Evolutionary conservation across 53 echinoderm and acorn worm genomes (phyloP).

Genomic region (Crossaster papposus): DNA sequence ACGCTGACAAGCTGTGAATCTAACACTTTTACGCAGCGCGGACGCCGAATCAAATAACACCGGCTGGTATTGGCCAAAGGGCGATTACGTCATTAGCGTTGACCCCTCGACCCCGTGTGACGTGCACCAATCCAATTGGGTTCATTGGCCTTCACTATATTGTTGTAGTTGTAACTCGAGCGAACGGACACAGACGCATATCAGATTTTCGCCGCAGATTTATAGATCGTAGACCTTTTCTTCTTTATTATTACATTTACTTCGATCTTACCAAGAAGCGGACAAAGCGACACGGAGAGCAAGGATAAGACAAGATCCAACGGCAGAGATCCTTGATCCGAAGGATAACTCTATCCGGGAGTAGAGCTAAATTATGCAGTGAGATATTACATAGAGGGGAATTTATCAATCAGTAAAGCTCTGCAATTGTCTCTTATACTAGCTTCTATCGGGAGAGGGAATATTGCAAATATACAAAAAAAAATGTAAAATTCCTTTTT

Average conservation of each 20-base stretch:
- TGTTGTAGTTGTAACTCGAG: not conserved
- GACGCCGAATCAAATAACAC: not conserved
- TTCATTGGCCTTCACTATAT: constrained; percentile 3
- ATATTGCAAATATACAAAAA: not conserved
- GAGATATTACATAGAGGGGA: not conserved
- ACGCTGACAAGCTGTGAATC: constrained; percentile 20
- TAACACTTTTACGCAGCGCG: not conserved
- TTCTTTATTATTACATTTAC: constrained; percentile 51
- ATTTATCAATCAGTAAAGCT: not conserved
- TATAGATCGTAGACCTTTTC: not conserved
- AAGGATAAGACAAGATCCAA: constrained; percentile 15
- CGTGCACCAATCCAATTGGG: not conserved
- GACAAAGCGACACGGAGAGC: constrained; percentile 6
- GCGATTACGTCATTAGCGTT: constrained; percentile 10
- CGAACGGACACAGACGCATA: not conserved
- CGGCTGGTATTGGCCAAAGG: constrained; percentile 6
- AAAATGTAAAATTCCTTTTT: not conserved
- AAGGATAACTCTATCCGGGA: not conserved
- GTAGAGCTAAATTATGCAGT: no score
- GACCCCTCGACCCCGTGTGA: constrained; percentile 5
- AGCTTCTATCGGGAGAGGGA: no score
- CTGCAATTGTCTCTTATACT: not conserved
- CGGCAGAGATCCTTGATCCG: not conserved
- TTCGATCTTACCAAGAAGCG: constrained; percentile 21
- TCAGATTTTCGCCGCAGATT: not conserved